Base-by-base conservation (phyloP, 2,113 vertebrate species). In the Scomber scombrus region DNA sequence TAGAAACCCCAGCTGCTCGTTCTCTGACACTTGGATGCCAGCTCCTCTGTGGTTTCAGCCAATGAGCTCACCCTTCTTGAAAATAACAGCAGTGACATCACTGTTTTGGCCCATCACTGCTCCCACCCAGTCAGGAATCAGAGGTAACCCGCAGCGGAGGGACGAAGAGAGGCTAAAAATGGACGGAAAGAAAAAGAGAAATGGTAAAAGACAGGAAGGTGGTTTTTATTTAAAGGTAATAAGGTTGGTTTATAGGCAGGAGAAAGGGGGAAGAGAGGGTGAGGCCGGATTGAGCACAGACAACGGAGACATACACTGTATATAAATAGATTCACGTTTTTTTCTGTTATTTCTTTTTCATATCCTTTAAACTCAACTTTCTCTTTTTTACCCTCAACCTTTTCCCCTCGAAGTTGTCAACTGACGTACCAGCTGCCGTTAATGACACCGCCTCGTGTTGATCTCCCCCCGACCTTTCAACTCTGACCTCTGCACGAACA, bases 71-170 rank as follows among this genome's bases (percentile, higher is more conserved):
- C 84, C 73, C 72, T 67, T 73, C 46, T 82, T 84, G 62, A 85
- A 92, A 92, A 94, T 87, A 90, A 93, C 90, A 90, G 79, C 72
- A 71, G 87, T 94, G 92, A 93, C 92, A 92, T 95, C 91, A 94
- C 21, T 43, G 77, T 64, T 74, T 83, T 88, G 89, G 84, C 89
- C 83, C 80, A 68, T 50, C 47, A 14, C 58, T 19, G 77, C 75
- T 88, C 71, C 82, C 87, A 82, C 84, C 85, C 86, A 80, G 82
- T 72, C 89, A 81, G 85, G 58, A 89, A 65, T 75, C 74, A 15
- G 85, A 89, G 84, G 87, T 80, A 87, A 82, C 77, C 82, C 78
- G 15, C 86, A 81, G 70, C 3, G 68, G 72, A 80, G 57, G 61
- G 50, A 89, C 77, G 62, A 81, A 81, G 62, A 63, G 63, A 54